Conservation (phyloP, 2,113 vertebrate genomes). For the Phycodurus eques region DNA sequence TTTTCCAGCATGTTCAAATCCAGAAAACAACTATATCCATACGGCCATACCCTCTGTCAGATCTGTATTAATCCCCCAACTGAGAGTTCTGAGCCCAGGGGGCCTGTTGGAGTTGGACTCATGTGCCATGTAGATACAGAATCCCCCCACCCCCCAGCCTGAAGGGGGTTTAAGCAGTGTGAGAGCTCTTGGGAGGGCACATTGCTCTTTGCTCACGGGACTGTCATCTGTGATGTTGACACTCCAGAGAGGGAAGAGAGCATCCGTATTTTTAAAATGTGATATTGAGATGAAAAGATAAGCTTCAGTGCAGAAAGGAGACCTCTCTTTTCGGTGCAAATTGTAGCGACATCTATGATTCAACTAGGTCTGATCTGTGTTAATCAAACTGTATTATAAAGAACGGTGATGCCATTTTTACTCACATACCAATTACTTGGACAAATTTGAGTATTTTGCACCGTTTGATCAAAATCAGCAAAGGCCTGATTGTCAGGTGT, state of each 20-base stretch:
- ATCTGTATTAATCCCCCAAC: not conserved
- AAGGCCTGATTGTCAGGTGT: no score
- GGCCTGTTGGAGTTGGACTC: not conserved
- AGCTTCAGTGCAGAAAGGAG: not conserved
- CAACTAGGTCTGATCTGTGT: no score
- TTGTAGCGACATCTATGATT: not conserved
- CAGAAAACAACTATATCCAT: not conserved
- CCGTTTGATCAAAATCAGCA: no score
- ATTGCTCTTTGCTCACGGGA: not conserved
- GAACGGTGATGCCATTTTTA: no score
- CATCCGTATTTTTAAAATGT: constrained; percentile 2
- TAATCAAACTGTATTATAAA: no score
- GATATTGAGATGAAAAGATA: not conserved
- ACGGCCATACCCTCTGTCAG: not conserved
- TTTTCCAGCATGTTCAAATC: not conserved
- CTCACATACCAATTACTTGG: no score
- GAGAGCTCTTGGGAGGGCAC: not conserved
- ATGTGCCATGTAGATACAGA: not conserved
- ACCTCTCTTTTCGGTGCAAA: not conserved
- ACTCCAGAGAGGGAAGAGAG: not conserved
- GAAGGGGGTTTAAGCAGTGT: not conserved
- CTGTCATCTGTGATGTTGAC: not conserved
- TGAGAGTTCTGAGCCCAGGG: not conserved
- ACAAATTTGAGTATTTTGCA: no score
- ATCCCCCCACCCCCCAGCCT: not conserved